Evolutionary conservation across 1,140 invertebrate genomes (phyloP).

Genomic region (Zophobas atratus): DNA sequence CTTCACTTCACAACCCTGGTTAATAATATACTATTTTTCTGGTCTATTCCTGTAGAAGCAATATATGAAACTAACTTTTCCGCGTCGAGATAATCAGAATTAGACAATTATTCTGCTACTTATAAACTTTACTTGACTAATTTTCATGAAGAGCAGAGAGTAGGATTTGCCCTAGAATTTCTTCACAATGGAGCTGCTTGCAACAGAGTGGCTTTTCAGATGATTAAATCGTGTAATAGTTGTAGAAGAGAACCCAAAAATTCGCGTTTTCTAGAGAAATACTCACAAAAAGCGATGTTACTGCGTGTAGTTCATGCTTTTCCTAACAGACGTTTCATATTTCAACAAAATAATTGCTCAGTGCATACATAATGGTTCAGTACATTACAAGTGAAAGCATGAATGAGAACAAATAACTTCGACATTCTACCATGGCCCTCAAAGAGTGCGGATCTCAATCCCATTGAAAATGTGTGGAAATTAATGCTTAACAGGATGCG

Average conservation of each 20-base stretch:
- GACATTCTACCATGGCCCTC: not conserved
- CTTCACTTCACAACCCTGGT: no score
- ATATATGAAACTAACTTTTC: no score
- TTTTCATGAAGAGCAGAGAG: no score
- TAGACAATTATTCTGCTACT: no score
- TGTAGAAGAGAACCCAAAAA: not conserved
- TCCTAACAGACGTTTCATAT: not conserved
- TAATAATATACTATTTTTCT: no score
- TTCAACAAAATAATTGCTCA: slow-evolving; percentile 8
- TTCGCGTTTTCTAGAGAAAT: not conserved
- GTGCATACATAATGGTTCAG: not conserved
- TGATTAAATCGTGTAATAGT: not conserved
- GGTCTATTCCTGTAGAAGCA: no score
- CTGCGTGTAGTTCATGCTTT: not conserved
- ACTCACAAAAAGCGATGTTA: not conserved
- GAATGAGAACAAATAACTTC: not conserved
- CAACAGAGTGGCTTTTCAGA: no score
- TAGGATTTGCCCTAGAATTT: no score
- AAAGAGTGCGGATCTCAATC: not conserved
- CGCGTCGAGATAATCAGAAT: no score
- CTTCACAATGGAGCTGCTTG: no score
- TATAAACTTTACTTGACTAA: no score
- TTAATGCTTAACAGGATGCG: not conserved
- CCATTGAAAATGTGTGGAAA: not conserved
- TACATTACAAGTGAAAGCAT: not conserved